Conservation (phyloP, 2,797 vertebrate species). For the Periparus ater region DNA sequence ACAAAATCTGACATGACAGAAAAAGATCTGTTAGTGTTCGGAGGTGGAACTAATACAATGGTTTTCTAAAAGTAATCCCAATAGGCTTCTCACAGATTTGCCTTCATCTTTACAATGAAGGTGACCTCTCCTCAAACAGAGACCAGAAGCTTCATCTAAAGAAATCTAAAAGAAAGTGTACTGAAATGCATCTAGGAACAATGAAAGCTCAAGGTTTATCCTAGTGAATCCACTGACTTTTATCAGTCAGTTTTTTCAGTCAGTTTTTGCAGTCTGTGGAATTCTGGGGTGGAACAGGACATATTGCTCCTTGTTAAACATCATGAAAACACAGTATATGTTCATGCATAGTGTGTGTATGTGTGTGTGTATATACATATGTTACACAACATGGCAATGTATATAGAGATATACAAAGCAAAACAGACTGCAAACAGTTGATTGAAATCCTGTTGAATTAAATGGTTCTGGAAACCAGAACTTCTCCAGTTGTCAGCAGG, state of each 20-base stretch:
- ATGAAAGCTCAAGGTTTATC: neutral
- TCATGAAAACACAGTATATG: neutral
- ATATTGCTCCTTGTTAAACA: neutral
- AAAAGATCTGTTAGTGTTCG: neutral
- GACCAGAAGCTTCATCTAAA: neutral
- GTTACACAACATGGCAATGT: neutral
- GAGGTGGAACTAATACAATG: neutral
- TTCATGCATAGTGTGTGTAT: neutral
- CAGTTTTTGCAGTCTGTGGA: neutral
- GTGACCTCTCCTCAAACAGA: neutral
- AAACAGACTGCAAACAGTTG: neutral
- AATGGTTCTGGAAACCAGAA: neutral
- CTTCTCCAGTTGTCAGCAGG: neutral
- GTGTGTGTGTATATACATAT: neutral
- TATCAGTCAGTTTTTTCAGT: neutral
- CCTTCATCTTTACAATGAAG: neutral
- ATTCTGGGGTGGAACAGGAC: neutral
- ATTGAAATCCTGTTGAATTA: neutral
- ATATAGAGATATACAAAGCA: neutral
- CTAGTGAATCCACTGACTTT: neutral
- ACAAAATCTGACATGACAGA: neutral
- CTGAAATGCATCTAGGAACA: neutral
- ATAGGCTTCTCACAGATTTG: neutral
- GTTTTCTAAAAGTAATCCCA: neutral
- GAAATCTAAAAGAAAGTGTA: neutral